Conservation (phyloP, 2,113 vertebrate genomes). For the Amphilophus citrinellus region DNA sequence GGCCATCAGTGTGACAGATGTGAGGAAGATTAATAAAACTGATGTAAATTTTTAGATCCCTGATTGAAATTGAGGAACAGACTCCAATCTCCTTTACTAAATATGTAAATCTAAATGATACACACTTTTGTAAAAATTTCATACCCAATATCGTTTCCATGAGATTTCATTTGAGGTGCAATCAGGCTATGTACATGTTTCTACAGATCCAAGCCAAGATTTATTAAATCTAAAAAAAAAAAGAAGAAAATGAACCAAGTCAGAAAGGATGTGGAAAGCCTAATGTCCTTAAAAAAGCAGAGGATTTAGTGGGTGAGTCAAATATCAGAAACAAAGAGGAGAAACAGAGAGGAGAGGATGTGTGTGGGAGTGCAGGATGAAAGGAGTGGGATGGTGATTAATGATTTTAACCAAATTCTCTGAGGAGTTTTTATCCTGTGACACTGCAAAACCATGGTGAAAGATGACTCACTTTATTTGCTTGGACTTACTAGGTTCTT, state of each 20-base stretch:
- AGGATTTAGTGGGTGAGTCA: constrained; percentile 37
- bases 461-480: constrained; percentile 28
- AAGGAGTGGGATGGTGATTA: constrained; percentile 44
- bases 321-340: constrained; percentile 34
- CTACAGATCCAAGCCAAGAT: neutral
- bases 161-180: neutral
- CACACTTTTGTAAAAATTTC: neutral
- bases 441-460: neutral
- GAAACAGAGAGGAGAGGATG: constrained; percentile 39
- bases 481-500: neutral
- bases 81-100: neutral
- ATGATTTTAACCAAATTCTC: constrained; percentile 34
- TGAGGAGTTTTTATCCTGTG: constrained; percentile 23
- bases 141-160: neutral
- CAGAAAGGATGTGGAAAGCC: constrained; percentile 29
- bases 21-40: neutral
- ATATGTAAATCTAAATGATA: neutral
- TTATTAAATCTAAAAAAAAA: constrained; percentile 6
- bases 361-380: constrained; percentile 49
- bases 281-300: constrained; percentile 21
- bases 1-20: constrained; percentile 6
- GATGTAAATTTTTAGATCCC: neutral
- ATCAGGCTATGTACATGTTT: neutral
- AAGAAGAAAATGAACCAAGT: constrained; percentile 11
- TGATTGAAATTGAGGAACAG: neutral